phyloP scores from a whole-genome alignment of 1,140 invertebrate genomes.

The Periplaneta americana region DNA sequence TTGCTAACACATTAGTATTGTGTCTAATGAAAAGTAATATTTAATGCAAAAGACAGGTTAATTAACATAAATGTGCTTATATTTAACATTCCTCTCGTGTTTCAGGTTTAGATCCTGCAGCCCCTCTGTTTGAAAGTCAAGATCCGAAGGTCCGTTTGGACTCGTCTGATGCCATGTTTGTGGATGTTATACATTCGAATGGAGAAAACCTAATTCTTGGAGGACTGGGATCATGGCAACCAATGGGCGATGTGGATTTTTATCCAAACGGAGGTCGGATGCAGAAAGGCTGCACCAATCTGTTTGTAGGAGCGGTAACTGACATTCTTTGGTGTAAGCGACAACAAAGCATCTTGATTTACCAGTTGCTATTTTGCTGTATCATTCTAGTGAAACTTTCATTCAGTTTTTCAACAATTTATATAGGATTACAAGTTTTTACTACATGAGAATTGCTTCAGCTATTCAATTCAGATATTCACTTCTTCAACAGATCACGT shows the following conservation, averaged over 20 bases:
- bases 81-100: neutral
- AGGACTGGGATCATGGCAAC: constrained; percentile 76
- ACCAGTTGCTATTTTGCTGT: no score
- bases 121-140: constrained; percentile 83
- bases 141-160: constrained; percentile 75
- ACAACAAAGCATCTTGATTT: neutral
- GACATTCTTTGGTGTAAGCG: constrained; percentile 85
- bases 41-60: no score
- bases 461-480: no score
- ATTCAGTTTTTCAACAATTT: no score
- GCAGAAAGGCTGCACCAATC: constrained; percentile 76
- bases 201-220: constrained; percentile 83
- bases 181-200: constrained; percentile 93
- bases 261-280: constrained; percentile 87
- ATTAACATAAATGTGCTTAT: no score
- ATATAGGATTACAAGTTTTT: no score
- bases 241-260: constrained; percentile 88
- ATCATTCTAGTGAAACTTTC: no score
- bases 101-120: constrained; percentile 81
- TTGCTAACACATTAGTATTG: no score
- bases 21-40: no score
- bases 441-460: no score
- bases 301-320: constrained; percentile 85
- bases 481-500: no score
- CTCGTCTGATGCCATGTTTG: constrained; percentile 79